Evolutionary conservation across 2,797 vertebrate species (phyloP).

Genomic region (Manis javanica): DNA sequence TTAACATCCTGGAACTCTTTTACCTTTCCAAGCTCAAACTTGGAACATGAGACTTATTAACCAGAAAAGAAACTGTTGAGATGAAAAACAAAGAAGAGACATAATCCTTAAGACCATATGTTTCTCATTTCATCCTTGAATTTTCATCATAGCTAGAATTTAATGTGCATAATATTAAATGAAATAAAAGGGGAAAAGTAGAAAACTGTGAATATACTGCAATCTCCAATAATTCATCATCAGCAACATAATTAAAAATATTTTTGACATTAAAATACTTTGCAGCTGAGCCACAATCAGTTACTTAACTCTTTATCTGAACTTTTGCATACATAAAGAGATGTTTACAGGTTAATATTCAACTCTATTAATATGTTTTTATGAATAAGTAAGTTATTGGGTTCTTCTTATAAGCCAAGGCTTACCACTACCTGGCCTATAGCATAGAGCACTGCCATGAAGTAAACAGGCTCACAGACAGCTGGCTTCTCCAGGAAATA

Average conservation of each 20-base stretch:
- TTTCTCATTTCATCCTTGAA: not conserved
- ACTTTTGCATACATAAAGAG: not conserved
- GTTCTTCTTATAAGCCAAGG: not conserved
- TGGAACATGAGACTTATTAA: not conserved
- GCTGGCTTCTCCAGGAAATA: not conserved
- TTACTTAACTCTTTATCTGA: not conserved
- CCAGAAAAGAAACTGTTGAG: conserved; percentile 5
- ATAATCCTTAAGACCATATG: not conserved
- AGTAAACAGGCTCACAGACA: not conserved
- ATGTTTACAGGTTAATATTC: not conserved
- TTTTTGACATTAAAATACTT: not conserved
- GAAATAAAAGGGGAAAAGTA: not conserved
- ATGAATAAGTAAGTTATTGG: not conserved
- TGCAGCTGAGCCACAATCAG: not conserved
- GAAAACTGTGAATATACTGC: not conserved
- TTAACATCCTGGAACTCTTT: not conserved
- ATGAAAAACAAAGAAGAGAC: not conserved
- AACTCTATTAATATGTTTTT: not conserved
- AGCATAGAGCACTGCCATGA: not conserved
- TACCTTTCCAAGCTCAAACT: conserved; percentile 15
- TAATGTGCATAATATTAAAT: not conserved
- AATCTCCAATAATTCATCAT: not conserved
- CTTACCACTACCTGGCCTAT: not conserved
- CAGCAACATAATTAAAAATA: not conserved
- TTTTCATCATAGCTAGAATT: not conserved